A percentile compares a stretch with the other conserved stretches of the same genome.
These are phyloP conservation scores for Acromyrmex charruanus DNA, from an alignment of 1,140 invertebrate genomes.

Conservation along the genomic window DNA sequence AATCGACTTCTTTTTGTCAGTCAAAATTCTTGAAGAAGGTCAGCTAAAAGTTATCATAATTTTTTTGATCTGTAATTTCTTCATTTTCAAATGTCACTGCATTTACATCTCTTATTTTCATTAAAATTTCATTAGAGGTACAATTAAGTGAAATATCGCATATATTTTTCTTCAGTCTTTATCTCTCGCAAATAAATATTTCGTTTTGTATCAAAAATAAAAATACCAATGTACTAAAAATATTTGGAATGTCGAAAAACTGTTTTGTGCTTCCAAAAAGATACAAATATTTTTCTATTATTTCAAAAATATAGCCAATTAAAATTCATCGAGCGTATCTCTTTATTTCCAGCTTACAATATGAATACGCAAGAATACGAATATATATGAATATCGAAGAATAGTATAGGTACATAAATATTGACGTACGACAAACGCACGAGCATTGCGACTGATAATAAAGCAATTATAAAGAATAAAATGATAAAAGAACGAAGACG, in stretches of 20 bases:
- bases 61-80: not conserved
- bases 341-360: not conserved
- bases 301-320: not conserved
- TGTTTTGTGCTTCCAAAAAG: not conserved
- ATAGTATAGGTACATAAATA: not conserved
- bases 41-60: not conserved
- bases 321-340: not conserved
- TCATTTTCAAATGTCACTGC: conserved; percentile 7
- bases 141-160: not conserved
- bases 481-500: not conserved
- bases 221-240: not conserved
- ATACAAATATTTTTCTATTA: not conserved
- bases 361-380: not conserved
- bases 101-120: not conserved
- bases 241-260: not conserved
- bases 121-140: conserved; percentile 29
- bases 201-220: not conserved
- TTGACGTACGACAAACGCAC: not conserved
- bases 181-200: not conserved
- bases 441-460: not conserved
- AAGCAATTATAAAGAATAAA: conserved; percentile 9
- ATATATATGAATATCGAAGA: not conserved
- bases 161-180: conserved; percentile 16
- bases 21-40: conserved; percentile 16
- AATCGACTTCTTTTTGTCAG: not conserved